Evolutionary conservation across 1,140 invertebrate genomes (phyloP).

Genomic region (Caligus rogercresseyi): DNA sequence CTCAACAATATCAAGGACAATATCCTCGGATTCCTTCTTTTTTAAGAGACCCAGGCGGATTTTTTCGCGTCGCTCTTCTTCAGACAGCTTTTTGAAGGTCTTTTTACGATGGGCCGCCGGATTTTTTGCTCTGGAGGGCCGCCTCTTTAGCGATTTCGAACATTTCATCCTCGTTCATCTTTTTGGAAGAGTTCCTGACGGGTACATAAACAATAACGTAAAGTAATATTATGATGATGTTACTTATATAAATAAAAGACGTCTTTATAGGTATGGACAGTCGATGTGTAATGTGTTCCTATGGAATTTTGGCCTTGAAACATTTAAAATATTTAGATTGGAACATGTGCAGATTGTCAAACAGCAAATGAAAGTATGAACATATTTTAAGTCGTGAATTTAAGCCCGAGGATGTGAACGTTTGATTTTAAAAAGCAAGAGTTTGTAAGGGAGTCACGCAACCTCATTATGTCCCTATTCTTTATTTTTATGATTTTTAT

Average conservation of each 20-base stretch:
- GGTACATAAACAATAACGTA: not conserved
- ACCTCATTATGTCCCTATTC: too few species aligned
- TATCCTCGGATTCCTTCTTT: constrained; percentile 6
- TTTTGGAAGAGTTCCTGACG: not conserved
- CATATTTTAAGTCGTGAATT: too few species aligned
- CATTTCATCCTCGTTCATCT: not conserved
- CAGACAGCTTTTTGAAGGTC: not conserved
- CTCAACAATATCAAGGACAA: constrained; percentile 9
- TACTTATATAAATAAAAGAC: not conserved
- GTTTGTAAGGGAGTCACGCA: too few species aligned
- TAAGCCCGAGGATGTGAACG: too few species aligned
- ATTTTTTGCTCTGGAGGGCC: not conserved
- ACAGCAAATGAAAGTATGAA: not conserved
- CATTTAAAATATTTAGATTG: not conserved
- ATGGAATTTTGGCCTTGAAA: too few species aligned
- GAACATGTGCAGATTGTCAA: not conserved
- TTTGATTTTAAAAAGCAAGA: too few species aligned
- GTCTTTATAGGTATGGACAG: too few species aligned
- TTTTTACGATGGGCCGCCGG: not conserved
- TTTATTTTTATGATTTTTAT: too few species aligned
- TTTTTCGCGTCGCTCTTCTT: not conserved
- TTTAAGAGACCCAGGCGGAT: not conserved
- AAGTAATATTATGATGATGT: too few species aligned
- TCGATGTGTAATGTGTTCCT: too few species aligned
- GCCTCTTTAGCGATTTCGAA: not conserved